Conservation (phyloP, 2,113 vertebrate genomes). For the Calyptomena viridis region DNA sequence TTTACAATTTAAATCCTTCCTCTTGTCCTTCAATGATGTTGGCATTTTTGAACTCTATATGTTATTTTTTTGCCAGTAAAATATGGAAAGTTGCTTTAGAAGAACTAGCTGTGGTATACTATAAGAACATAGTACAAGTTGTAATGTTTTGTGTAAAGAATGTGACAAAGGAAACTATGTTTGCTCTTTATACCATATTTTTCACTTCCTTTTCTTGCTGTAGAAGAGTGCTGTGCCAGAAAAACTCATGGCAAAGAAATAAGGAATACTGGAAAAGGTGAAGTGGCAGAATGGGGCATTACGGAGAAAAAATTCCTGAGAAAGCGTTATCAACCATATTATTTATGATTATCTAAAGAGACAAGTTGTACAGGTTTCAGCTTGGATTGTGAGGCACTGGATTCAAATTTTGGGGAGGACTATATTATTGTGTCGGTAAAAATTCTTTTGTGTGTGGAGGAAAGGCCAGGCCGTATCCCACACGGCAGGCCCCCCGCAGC, state of each 20-base stretch:
- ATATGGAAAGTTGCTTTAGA: background rate
- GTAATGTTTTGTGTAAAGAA: background rate
- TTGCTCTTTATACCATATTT: background rate
- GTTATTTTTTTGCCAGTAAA: background rate
- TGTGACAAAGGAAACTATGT: background rate
- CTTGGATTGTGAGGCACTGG: too few species aligned
- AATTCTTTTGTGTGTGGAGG: too few species aligned
- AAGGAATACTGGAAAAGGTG: background rate
- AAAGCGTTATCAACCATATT: background rate
- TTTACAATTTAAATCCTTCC: background rate
- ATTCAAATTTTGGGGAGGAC: too few species aligned
- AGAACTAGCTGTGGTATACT: background rate
- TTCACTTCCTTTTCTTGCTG: background rate
- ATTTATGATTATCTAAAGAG: background rate
- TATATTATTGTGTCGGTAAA: too few species aligned
- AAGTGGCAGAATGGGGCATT: background rate
- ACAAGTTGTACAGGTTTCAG: background rate
- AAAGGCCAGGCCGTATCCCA: too few species aligned
- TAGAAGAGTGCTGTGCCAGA: background rate
- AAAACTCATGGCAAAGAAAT: background rate
- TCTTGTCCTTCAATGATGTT: background rate
- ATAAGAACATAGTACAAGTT: background rate
- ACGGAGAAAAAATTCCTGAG: background rate
- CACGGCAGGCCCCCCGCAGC: too few species aligned
- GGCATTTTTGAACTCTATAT: background rate